These are phyloP conservation scores for Oophaga pumilio DNA, from an alignment of 2,113 vertebrate genomes.

Conservation along the genomic window DNA sequence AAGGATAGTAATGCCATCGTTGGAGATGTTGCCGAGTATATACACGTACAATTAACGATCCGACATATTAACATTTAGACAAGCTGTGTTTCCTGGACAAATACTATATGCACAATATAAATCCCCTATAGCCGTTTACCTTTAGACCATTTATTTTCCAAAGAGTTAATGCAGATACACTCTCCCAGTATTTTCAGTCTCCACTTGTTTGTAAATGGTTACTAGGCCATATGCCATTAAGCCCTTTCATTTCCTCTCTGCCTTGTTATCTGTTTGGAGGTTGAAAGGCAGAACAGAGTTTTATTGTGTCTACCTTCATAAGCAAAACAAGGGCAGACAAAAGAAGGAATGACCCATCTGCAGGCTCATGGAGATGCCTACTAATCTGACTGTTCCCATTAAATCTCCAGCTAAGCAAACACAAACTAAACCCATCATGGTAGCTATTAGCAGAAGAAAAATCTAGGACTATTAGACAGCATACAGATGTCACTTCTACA, in stretches of 20 bases:
- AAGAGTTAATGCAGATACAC: background rate
- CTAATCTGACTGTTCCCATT: constrained; percentile 47
- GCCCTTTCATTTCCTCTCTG: constrained; percentile 56
- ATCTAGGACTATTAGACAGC: background rate
- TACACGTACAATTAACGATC: background rate
- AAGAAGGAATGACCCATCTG: constrained; percentile 51
- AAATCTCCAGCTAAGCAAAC: constrained; percentile 54
- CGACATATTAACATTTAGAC: background rate
- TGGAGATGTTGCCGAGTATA: background rate
- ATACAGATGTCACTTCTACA: background rate
- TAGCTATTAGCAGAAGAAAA: constrained; percentile 5
- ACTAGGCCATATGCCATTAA: constrained; percentile 52
- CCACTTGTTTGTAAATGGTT: constrained; percentile 22
- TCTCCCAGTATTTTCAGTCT: background rate
- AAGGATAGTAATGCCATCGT: background rate
- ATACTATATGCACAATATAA: background rate
- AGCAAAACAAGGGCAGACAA: constrained; percentile 55
- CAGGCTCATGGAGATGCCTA: constrained; percentile 34
- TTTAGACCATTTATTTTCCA: background rate
- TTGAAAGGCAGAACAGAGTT: constrained; percentile 57
- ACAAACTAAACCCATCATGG: constrained; percentile 37
- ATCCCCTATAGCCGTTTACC: background rate
- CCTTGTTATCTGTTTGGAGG: constrained; percentile 54
- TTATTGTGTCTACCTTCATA: constrained; percentile 59
- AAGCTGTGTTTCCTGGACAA: background rate